Evolutionary conservation across 2,113 vertebrate species (phyloP).

Genomic region (Albula glossodonta): DNA sequence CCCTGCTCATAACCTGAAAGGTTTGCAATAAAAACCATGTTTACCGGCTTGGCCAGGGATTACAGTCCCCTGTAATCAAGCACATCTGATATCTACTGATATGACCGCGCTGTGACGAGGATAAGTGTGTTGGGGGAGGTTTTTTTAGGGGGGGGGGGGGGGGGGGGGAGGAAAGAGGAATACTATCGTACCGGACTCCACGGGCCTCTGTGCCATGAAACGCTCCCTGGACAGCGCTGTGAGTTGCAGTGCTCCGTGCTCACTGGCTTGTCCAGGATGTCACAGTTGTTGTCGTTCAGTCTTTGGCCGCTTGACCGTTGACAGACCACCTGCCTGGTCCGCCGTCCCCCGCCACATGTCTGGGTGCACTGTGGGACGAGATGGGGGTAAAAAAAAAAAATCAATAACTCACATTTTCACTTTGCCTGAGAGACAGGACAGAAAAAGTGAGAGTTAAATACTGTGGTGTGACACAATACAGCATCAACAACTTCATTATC

Average conservation of each 20-base stretch:
- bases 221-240: conserved; percentile 82
- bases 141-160: background rate
- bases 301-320: conserved; percentile 84
- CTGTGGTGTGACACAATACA: no score
- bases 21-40: background rate
- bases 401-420: background rate
- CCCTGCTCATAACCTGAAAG: background rate
- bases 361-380: conserved; percentile 80
- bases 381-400: background rate
- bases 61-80: conserved; percentile 38
- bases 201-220: conserved; percentile 86
- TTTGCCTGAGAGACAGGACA: background rate
- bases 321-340: conserved; percentile 88
- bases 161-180: conserved; percentile 52
- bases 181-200: conserved; percentile 96
- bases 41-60: conserved; percentile 21
- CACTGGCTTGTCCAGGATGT: conserved; percentile 83
- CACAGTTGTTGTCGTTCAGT: conserved; percentile 86
- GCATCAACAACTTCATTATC: no score
- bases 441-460: no score
- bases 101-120: conserved; percentile 1
- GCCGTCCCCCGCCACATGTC: conserved; percentile 86
- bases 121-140: conserved; percentile 1
- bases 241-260: conserved; percentile 81
- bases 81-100: conserved; percentile 22